Evolutionary conservation across 2,888 invertebrate species (phyloP).

Genomic region (Synergus umbraculus): DNA sequence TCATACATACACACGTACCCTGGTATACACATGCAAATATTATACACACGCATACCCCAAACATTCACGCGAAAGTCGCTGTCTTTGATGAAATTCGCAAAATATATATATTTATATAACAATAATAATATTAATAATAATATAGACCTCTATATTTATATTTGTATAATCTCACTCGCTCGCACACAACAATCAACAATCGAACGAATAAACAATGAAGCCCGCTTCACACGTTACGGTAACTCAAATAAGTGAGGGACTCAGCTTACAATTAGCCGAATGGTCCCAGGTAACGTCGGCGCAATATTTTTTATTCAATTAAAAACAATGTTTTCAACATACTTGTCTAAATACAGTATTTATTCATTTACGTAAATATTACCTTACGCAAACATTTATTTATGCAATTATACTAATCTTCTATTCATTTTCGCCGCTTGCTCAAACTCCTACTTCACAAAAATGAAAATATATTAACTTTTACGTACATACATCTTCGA

Average conservation of each 20-base stretch:
- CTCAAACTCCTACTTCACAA: conserved; percentile 47
- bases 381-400: conserved; percentile 42
- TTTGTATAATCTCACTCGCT: conserved; percentile 58
- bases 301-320: conserved; percentile 43
- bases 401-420: conserved; percentile 44
- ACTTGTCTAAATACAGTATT: conserved; percentile 32
- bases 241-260: conserved; percentile 51
- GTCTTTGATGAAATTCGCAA: conserved; percentile 40
- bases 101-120: conserved; percentile 43
- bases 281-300: conserved; percentile 51
- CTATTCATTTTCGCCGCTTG: conserved; percentile 46
- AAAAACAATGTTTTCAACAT: conserved; percentile 31
- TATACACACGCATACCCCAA: conserved; percentile 49
- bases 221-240: conserved; percentile 67
- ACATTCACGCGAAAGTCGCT: conserved; percentile 44
- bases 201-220: conserved; percentile 67
- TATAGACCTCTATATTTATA: conserved; percentile 41
- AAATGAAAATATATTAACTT: conserved; percentile 72
- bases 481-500: conserved; percentile 68
- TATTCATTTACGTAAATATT: conserved; percentile 32
- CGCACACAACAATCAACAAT: conserved; percentile 64
- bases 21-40: conserved; percentile 30
- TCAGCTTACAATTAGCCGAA: conserved; percentile 41
- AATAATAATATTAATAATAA: conserved; percentile 45
- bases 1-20: conserved; percentile 64